Evolutionary conservation across 1,140 invertebrate species (phyloP).

Genomic region (Hyphantria cunea): DNA sequence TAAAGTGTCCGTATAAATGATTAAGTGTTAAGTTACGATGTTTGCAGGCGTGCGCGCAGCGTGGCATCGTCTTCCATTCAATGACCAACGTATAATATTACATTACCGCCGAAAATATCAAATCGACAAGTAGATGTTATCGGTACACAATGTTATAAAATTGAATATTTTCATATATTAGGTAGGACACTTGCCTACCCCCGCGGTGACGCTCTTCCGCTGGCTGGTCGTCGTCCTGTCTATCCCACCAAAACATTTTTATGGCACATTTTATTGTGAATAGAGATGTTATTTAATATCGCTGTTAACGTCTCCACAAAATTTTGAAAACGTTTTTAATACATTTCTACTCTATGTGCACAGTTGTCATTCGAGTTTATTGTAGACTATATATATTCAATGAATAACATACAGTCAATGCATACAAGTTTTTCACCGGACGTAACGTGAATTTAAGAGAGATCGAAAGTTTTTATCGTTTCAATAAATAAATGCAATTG

Average conservation of each 20-base stretch:
- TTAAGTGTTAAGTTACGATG: conserved; percentile 78
- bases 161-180: conserved; percentile 78
- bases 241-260: conserved; percentile 50
- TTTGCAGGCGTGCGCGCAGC: conserved; percentile 63
- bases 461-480: conserved; percentile 8
- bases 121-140: conserved; percentile 77
- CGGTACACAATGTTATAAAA: conserved; percentile 76
- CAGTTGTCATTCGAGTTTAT: conserved; percentile 52
- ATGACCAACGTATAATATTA: conserved; percentile 65
- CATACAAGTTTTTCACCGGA: conserved; percentile 20
- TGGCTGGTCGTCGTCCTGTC: conserved; percentile 33
- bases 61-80: conserved; percentile 67
- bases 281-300: conserved; percentile 80
- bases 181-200: conserved; percentile 46
- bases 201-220: conserved; percentile 65
- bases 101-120: conserved; percentile 79
- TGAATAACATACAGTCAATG: conserved; percentile 41
- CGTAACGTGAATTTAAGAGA: conserved; percentile 8
- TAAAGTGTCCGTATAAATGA: conserved; percentile 74
- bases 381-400: conserved; percentile 56
- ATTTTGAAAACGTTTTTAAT: conserved; percentile 48
- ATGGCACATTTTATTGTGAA: conserved; percentile 69
- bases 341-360: conserved; percentile 38
- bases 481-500: conserved; percentile 16
- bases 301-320: conserved; percentile 70